Evolutionary conservation across 2,888 invertebrate species (phyloP).

Genomic region (Agrochola lychnidis): DNA sequence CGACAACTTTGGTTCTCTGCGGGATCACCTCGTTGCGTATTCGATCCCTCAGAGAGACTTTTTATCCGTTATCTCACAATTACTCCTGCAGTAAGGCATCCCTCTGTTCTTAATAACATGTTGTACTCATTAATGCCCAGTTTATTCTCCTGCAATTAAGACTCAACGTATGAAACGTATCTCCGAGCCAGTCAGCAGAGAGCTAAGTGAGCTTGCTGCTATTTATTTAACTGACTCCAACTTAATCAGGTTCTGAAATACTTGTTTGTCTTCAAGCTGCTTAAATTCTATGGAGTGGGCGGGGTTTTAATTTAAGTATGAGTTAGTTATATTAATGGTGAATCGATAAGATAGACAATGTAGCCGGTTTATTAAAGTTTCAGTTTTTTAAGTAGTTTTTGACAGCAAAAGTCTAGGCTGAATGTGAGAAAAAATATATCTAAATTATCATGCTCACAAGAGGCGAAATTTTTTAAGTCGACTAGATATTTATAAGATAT

Average conservation of each 20-base stretch:
- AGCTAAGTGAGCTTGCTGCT: constrained; percentile 29
- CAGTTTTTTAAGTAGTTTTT: background rate
- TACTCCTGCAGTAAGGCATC: too few relatives aligned
- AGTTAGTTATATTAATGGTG: background rate
- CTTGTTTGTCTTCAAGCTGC: constrained; percentile 9
- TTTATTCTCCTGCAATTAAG: constrained; percentile 39
- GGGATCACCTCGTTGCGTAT: too few relatives aligned
- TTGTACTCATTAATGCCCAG: background rate
- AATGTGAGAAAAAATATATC: background rate
- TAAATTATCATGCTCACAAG: background rate
- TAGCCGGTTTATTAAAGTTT: background rate
- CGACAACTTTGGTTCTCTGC: too few relatives aligned
- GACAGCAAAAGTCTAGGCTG: background rate
- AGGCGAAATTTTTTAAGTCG: background rate
- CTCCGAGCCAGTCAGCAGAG: constrained; percentile 4
- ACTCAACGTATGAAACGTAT: constrained; percentile 18
- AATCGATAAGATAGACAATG: background rate
- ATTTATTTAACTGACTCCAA: constrained; percentile 25
- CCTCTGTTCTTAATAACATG: background rate
- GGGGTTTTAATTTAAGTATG: background rate
- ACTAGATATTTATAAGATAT: background rate
- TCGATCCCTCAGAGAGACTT: too few relatives aligned
- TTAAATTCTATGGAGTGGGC: background rate
- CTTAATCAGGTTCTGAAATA: constrained; percentile 35
- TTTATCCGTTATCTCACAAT: too few relatives aligned